Evolutionary conservation across 1,140 invertebrate species (phyloP), one percentile per base, ranked within the genome.

Genomic region (Coelopa frigida): DNA sequence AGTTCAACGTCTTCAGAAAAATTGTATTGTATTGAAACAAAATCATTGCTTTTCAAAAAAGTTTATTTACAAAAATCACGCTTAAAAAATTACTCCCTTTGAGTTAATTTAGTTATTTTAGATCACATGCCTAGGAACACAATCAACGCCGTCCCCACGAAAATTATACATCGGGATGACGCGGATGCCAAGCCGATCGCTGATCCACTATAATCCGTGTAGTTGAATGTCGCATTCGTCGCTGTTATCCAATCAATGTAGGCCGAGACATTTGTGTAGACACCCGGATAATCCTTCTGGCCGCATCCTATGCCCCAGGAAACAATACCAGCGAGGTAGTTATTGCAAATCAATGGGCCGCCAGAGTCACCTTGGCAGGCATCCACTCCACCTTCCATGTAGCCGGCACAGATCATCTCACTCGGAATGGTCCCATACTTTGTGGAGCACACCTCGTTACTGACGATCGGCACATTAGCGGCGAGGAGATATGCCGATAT

Each of bases 221-320:
- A n/a, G n/a, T n/a, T n/a, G n/a, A n/a, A n/a, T n/a, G n/a, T n/a
- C n/a, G n/a, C n/a, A n/a, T n/a, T n/a, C n/a, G n/a, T n/a, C n/a
- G n/a, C 35, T 12, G 24, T n/a, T 24, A 77, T 67, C 74, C 75
- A 77, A 21, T 75, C 69, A 1, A 78, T 8, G 50, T 74, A 83
- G 4, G 57, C 44, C 0, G 78, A 71, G 0, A 87, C 79, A 49
- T 77, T 73, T 0, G 83, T 80, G 57, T 82, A 83, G 15, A 83
- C 74, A 3, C 80, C 79, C 3, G 80, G 79, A 50, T 63, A 71
- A 0, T 64, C 59, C 0, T 70, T 55, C 23, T 59, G 38, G 0
- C 68, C 79, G 53, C 83, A 85, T 0, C 74, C 72, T 14, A 65
- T 56, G n/a, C 81, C 82, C 68, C 75, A 80, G n/a, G 75, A 77